Evolutionary conservation across 2,797 vertebrate genomes (phyloP).

Genomic region (Anolis apletophallus): DNA sequence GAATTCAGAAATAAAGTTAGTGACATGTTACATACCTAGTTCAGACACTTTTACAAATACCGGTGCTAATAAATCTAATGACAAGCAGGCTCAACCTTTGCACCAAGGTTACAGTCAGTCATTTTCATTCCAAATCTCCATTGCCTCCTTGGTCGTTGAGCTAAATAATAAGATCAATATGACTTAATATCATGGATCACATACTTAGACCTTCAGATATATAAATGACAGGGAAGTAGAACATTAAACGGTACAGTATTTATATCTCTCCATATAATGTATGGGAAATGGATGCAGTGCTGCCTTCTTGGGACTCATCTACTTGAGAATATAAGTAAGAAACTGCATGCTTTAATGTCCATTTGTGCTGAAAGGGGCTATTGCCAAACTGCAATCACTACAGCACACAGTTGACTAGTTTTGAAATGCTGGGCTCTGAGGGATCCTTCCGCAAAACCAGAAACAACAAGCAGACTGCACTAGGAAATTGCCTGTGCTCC

Average conservation of each 20-base stretch:
- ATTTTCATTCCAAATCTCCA: neutral
- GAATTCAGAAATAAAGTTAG: too few species aligned
- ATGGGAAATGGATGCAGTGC: neutral
- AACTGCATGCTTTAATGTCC: neutral
- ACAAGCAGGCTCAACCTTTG: neutral
- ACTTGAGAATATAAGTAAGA: neutral
- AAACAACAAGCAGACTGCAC: too few species aligned
- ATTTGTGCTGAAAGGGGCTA: too few species aligned
- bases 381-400: too few species aligned
- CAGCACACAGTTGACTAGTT: too few species aligned
- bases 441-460: too few species aligned
- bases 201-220: neutral
- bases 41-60: neutral
- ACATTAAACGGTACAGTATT: neutral
- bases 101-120: neutral
- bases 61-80: neutral
- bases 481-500: too few species aligned
- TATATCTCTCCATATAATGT: neutral
- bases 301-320: neutral
- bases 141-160: neutral
- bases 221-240: neutral
- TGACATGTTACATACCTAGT: too few species aligned
- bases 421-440: too few species aligned
- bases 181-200: neutral
- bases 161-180: conserved; percentile 1